Conservation (phyloP, 2,888 invertebrate genomes). For the Dascillus cervinus region DNA sequence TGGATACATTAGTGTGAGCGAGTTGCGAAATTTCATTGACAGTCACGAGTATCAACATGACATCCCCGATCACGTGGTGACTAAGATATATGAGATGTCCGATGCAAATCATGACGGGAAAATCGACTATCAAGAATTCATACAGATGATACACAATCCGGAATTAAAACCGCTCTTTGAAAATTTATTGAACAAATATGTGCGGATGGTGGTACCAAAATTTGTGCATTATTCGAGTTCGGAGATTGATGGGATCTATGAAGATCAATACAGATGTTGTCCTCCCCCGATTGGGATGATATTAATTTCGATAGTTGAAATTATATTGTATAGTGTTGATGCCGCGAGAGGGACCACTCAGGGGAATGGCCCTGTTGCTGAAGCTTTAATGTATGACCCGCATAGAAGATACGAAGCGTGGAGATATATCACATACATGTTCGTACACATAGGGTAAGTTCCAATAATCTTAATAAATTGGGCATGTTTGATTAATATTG, state of each 20-base stretch:
- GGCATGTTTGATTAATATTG: too few species aligned
- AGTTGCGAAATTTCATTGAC: slow-evolving; percentile 55
- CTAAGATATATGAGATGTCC: slow-evolving; percentile 57
- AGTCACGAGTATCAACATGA: slow-evolving; percentile 55
- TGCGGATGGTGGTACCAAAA: too few species aligned
- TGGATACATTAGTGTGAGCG: slow-evolving; percentile 59
- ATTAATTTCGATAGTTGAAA: slow-evolving; percentile 79
- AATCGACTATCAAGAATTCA: slow-evolving; percentile 65
- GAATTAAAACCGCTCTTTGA: slow-evolving; percentile 47
- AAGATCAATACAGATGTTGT: slow-evolving; percentile 80
- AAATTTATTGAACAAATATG: slow-evolving; percentile 54
- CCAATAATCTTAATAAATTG: too few species aligned
- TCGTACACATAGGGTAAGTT: slow-evolving; percentile 85
- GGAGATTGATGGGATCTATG: background rate
- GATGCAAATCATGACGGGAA: slow-evolving; percentile 60
- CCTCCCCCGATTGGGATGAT: slow-evolving; percentile 92
- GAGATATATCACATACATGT: slow-evolving; percentile 92
- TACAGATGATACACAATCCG: slow-evolving; percentile 58
- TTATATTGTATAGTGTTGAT: slow-evolving; percentile 54
- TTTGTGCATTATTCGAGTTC: too few species aligned
- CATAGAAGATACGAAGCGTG: slow-evolving; percentile 77
- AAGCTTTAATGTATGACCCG: slow-evolving; percentile 82
- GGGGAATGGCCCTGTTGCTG: slow-evolving; percentile 63
- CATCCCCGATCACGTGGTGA: slow-evolving; percentile 58
- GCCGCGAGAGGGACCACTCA: slow-evolving; percentile 35